These are phyloP conservation scores for Axea sp. DNA, from an alignment of 2,888 invertebrate genomes.

Conservation along the genomic window DNA sequence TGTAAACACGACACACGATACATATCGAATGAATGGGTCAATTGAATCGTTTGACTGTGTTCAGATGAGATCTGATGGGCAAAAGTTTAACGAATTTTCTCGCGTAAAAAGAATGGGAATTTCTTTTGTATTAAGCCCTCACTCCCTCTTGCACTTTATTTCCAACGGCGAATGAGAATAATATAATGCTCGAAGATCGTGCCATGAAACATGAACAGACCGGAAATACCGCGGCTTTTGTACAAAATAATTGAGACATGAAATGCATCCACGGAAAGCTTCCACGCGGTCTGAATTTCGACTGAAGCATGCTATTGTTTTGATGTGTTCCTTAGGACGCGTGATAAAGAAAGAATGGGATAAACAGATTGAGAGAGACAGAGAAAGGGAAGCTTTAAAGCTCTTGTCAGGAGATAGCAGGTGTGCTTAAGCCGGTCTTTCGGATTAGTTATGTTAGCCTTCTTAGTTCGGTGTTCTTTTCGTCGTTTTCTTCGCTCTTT, in stretches of 20 bases:
- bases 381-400: slow-evolving; percentile 66
- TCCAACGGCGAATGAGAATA: slow-evolving; percentile 26
- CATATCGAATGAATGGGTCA: no score
- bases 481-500: slow-evolving; percentile 32
- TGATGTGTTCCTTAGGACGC: slow-evolving; percentile 69
- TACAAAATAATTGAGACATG: slow-evolving; percentile 78
- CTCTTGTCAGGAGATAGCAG: slow-evolving; percentile 65
- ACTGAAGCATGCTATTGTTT: slow-evolving; percentile 77
- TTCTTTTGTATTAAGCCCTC: background rate
- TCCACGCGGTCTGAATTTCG: slow-evolving; percentile 70
- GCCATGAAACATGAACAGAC: slow-evolving; percentile 51
- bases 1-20: no score
- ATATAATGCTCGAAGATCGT: slow-evolving; percentile 60
- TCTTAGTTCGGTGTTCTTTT: slow-evolving; percentile 56
- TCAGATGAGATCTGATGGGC: slow-evolving; percentile 19
- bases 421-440: slow-evolving; percentile 73
- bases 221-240: slow-evolving; percentile 70
- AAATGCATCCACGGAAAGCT: slow-evolving; percentile 70
- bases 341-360: slow-evolving; percentile 62
- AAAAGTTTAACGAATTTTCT: slow-evolving; percentile 31
- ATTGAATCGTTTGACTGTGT: slow-evolving; percentile 21
- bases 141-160: background rate
- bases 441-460: slow-evolving; percentile 73
- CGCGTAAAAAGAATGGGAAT: slow-evolving; percentile 28
- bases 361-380: slow-evolving; percentile 51